Evolutionary conservation across 1,140 invertebrate species (phyloP).

Genomic region (Pemphigus obesinymphae): DNA sequence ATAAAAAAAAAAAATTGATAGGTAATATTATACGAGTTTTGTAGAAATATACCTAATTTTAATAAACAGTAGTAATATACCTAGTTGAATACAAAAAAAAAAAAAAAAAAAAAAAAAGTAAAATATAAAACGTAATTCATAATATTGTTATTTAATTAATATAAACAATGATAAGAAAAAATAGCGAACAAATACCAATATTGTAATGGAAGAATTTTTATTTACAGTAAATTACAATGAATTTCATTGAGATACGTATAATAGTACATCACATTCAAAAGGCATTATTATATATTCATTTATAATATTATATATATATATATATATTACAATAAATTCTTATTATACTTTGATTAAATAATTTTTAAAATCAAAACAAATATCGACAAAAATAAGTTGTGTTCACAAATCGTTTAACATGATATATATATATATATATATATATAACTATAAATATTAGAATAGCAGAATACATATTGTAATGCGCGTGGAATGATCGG

Average conservation of each 20-base stretch:
- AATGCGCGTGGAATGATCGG: background rate
- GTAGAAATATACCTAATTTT: no score
- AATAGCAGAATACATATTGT: no score
- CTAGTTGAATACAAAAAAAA: no score
- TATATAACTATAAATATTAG: background rate
- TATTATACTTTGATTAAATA: background rate
- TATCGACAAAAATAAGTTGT: background rate
- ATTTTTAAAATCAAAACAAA: background rate
- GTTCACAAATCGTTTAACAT: background rate
- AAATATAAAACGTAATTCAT: no score
- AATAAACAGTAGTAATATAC: no score
- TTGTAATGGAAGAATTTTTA: background rate
- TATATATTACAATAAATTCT: slow-evolving; percentile 5
- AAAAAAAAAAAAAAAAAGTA: no score
- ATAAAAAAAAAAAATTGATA: no score
- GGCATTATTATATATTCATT: background rate
- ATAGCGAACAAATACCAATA: background rate
- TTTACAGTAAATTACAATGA: slow-evolving; percentile 8
- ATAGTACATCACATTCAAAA: background rate
- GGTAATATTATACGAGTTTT: no score
- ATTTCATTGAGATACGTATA: background rate
- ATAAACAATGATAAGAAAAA: no score
- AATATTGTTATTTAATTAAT: no score
- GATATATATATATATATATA: background rate
- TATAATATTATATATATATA: no score